Conservation (phyloP, 2,888 invertebrate genomes). For the Plagodis dolabraria region DNA sequence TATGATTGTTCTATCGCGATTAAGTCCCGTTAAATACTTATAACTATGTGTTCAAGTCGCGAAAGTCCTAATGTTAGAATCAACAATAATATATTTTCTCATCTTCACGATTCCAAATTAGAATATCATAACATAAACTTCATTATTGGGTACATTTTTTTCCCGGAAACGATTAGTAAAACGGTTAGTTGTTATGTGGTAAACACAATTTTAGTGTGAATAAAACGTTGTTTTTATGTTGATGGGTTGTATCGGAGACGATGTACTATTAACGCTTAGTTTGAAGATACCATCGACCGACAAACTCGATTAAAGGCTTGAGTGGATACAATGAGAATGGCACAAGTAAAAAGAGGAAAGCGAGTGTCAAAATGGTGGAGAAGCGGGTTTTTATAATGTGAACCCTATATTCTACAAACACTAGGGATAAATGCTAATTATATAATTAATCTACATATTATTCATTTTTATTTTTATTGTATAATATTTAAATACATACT, state of each 20-base stretch:
- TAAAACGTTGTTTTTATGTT: conserved; percentile 45
- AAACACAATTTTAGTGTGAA: conserved; percentile 50
- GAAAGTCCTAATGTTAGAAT: too few relatives aligned
- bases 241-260: conserved; percentile 55
- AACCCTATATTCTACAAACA: too few relatives aligned
- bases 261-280: conserved; percentile 78
- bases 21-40: too few relatives aligned
- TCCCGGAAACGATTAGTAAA: conserved; percentile 11
- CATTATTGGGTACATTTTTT: not conserved
- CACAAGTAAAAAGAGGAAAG: conserved; percentile 40
- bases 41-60: too few relatives aligned
- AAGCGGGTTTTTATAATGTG: too few relatives aligned
- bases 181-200: conserved; percentile 27
- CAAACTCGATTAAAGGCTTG: conserved; percentile 82
- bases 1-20: too few relatives aligned
- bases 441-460: too few relatives aligned
- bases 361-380: not conserved
- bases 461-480: too few relatives aligned
- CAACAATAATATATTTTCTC: too few relatives aligned
- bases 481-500: too few relatives aligned
- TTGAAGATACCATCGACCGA: conserved; percentile 82
- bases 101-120: too few relatives aligned
- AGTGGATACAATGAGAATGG: conserved; percentile 58
- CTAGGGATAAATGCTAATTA: too few relatives aligned
- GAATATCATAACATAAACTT: not conserved